Base-by-base conservation (phyloP, 2,113 vertebrate species). In the Pycnonotus jocosus region DNA sequence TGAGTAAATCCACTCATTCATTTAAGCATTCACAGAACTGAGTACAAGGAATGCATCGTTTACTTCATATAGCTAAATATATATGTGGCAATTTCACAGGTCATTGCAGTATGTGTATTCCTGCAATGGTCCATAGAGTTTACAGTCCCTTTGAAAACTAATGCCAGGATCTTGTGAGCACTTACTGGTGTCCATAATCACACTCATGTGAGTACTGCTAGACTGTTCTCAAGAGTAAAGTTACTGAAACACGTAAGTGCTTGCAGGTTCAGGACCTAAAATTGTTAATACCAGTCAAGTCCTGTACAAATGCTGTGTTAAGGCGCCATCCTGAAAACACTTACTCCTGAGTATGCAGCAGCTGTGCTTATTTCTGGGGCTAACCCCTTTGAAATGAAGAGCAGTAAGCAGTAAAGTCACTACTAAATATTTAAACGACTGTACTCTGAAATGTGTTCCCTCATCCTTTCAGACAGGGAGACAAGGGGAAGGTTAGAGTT, bases 61-160 rank as follows among this genome's bases (percentile, higher is more conserved):
- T 35, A 35, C 47, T 95, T 86, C 80, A 50, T 7, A 25, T 12
- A 86, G 87, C 57, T 88, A 68, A 44, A 40, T 20, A 60, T 45
- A 35, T 14, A 71, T 7, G 37, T 65, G 57, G 61, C 64, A 76
- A 95, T 96, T 95, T 95, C 95, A 87, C 91, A 95, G 95, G 70
- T 89, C 93, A 50, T 76, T 92, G 89, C 73, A 79, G 28, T 72
- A 64, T 35, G 84, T 81, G 28, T 74, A 57, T 74, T 84, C 91
- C 90, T 74, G 83, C 91, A 93, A 72, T 69, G 93, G 65, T 53
- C 86, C 47, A 8, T 7, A 50, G 80, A 90, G 70, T 97, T 96
- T 95, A 96, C 15, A 3, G 54, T 74, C 76, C 80, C 93, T 93
- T 96, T 96, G 95, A 96, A 97, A 96, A 94, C 60, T 79, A 95